These are phyloP conservation scores for Ctenomys sociabilis DNA, from an alignment of 2,113 vertebrate species.

Conservation along the genomic window DNA sequence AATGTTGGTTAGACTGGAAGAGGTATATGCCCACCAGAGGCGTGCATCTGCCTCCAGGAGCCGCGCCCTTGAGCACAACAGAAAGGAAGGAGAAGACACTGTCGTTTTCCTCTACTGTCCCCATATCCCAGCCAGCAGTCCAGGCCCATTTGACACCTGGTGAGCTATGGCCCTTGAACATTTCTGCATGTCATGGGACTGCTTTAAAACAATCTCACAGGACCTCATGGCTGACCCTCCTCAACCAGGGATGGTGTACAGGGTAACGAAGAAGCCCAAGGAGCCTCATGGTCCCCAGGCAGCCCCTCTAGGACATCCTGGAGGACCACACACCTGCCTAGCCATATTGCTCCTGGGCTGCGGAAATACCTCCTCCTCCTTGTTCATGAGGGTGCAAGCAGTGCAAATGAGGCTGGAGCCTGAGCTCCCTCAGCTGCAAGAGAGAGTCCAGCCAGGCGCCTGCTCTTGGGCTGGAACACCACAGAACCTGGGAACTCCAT, in stretches of 20 bases:
- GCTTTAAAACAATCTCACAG: neutral
- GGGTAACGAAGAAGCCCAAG: neutral
- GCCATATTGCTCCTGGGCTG: neutral
- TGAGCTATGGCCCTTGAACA: neutral
- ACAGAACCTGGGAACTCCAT: slow-evolving; percentile 51
- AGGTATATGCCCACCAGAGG: neutral
- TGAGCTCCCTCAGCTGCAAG: neutral
- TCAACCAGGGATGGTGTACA: accelerated
- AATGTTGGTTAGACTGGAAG: neutral
- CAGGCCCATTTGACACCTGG: slow-evolving; percentile 60
- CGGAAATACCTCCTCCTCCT: neutral
- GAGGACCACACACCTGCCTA: too few species aligned
- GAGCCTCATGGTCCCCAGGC: too few species aligned
- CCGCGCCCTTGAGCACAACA: slow-evolving; percentile 40
- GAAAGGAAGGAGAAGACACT: slow-evolving; percentile 65
- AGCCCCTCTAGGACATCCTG: neutral
- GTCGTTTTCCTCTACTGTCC: slow-evolving; percentile 50
- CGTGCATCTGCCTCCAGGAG: neutral
- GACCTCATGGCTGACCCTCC: neutral
- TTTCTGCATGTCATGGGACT: neutral
- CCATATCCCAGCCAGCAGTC: neutral
- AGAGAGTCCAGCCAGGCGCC: neutral
- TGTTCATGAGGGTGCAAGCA: too few species aligned
- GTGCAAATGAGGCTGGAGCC: neutral
- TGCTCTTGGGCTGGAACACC: neutral